A percentile compares a stretch with the other conserved stretches of the same genome.
These are phyloP conservation scores for Semicossyphus pulcher DNA, from an alignment of 2,113 vertebrate genomes.

Conservation along the genomic window DNA sequence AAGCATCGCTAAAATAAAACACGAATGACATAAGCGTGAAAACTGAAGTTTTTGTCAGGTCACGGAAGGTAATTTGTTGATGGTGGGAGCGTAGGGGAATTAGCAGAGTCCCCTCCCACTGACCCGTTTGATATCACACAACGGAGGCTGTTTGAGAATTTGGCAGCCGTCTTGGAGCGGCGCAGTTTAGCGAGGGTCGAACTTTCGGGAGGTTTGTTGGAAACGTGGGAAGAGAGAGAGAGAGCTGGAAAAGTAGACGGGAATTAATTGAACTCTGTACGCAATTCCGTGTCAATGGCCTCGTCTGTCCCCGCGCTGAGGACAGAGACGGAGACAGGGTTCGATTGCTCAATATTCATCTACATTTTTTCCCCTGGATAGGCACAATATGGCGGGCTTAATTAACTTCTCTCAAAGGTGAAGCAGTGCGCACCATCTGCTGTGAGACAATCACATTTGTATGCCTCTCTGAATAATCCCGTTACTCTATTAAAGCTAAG, in stretches of 20 bases:
- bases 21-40: constrained; percentile 50
- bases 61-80: constrained; percentile 89
- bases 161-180: constrained; percentile 88
- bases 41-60: constrained; percentile 87
- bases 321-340: constrained; percentile 92
- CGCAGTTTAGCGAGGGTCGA: constrained; percentile 89
- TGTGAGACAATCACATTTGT: constrained; percentile 98
- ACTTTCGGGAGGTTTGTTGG: constrained; percentile 89
- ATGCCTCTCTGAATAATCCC: constrained; percentile 97
- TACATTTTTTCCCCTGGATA: constrained; percentile 96
- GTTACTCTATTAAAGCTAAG: constrained; percentile 86
- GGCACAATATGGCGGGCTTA: constrained; percentile 99
- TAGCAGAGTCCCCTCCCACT: constrained; percentile 86
- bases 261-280: constrained; percentile 96
- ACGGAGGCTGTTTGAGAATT: constrained; percentile 90
- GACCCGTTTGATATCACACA: constrained; percentile 90
- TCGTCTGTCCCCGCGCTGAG: constrained; percentile 90
- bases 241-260: constrained; percentile 88
- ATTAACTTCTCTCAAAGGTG: constrained; percentile 99
- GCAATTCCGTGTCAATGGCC: constrained; percentile 95
- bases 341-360: constrained; percentile 99
- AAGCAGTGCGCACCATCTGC: constrained; percentile 99
- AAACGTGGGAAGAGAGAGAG: constrained; percentile 92
- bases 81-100: constrained; percentile 85
- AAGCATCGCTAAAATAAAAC: constrained; percentile 13